Evolutionary conservation across 2,888 invertebrate genomes (phyloP).

Genomic region (Latheticus oryzae): DNA sequence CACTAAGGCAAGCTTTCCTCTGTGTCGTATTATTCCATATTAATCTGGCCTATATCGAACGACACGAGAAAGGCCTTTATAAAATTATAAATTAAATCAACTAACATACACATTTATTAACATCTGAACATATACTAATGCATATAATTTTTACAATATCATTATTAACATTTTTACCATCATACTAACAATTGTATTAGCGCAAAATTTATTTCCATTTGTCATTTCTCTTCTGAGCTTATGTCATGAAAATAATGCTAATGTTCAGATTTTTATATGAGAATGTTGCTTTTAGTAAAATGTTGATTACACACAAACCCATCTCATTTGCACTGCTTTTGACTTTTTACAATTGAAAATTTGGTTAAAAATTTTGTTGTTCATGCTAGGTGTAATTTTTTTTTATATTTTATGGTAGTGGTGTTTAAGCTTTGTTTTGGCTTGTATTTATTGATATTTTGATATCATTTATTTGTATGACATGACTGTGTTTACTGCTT

Average conservation of each 20-base stretch:
- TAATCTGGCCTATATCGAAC: conserved; percentile 33
- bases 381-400: conserved; percentile 52
- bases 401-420: conserved; percentile 46
- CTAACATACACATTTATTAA: conserved; percentile 32
- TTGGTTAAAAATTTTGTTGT: conserved; percentile 43
- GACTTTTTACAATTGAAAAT: conserved; percentile 29
- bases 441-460: conserved; percentile 36
- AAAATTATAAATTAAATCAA: conserved; percentile 17
- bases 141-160: no score
- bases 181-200: no score
- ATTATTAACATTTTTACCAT: no score
- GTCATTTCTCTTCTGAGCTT: no score
- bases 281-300: no score
- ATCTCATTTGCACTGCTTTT: conserved; percentile 36
- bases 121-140: no score
- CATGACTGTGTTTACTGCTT: conserved; percentile 47
- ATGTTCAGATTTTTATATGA: no score
- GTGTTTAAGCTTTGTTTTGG: conserved; percentile 36
- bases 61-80: conserved; percentile 36
- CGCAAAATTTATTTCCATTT: no score
- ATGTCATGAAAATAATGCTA: no score
- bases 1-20: conserved; percentile 78
- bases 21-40: conserved; percentile 51
- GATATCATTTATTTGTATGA: conserved; percentile 36
- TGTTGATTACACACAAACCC: no score